A percentile compares a stretch with the other conserved stretches of the same genome.
Evolutionary conservation across 1,140 invertebrate genomes (phyloP).

Genomic region (Medauroidea extradentata): DNA sequence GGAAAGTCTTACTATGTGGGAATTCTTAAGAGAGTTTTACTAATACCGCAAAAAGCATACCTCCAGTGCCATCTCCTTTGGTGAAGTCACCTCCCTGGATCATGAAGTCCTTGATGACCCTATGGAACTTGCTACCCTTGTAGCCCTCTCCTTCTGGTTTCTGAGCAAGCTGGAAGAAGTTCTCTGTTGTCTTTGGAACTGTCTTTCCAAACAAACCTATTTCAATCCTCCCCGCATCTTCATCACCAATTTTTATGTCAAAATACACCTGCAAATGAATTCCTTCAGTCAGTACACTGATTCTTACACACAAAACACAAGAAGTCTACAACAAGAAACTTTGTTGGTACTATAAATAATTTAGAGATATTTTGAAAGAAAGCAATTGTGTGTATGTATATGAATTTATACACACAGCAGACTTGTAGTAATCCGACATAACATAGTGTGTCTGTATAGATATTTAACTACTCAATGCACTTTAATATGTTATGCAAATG

Average conservation of each 20-base stretch:
- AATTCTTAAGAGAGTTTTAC: too few species aligned
- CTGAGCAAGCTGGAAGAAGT: slow-evolving; percentile 82
- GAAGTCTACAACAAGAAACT: background rate
- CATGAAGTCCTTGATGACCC: slow-evolving; percentile 94
- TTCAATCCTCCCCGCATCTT: slow-evolving; percentile 70
- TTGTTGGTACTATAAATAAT: background rate
- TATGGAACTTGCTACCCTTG: slow-evolving; percentile 87
- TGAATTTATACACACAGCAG: too few species aligned
- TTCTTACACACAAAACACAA: background rate
- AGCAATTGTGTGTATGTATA: too few species aligned
- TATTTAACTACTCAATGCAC: too few species aligned
- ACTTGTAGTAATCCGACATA: too few species aligned
- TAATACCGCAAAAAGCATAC: too few species aligned
- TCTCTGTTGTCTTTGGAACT: slow-evolving; percentile 90
- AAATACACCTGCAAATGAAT: slow-evolving; percentile 78
- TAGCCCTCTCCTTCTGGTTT: slow-evolving; percentile 76
- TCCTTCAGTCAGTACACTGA: background rate
- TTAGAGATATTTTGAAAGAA: background rate
- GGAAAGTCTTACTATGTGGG: too few species aligned
- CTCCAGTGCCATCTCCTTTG: slow-evolving; percentile 87
- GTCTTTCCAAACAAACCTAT: slow-evolving; percentile 95
- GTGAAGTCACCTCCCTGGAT: slow-evolving; percentile 94
- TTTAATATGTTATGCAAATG: too few species aligned
- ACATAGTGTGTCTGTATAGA: too few species aligned
- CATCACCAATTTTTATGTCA: slow-evolving; percentile 83